A percentile compares a stretch with the other conserved stretches of the same genome.
Evolutionary conservation across 2,113 vertebrate genomes (phyloP).

Genomic region (Tragelaphus imberbis): DNA sequence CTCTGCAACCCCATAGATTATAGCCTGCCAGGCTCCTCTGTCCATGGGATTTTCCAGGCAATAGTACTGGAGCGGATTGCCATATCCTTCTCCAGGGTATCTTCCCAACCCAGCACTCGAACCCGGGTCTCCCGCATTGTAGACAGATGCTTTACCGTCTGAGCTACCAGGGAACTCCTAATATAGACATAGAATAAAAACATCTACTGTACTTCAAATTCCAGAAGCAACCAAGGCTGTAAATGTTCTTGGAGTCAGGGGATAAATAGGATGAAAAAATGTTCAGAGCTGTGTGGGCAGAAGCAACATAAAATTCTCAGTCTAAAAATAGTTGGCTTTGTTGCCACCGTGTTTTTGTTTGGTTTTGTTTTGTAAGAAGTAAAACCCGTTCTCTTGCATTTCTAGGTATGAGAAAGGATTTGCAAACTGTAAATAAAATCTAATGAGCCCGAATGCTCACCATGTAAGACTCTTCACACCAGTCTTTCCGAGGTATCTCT

Average conservation of each 20-base stretch:
- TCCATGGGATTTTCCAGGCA: no score
- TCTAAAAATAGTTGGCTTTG: slow-evolving; percentile 26
- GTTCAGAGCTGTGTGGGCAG: slow-evolving; percentile 56
- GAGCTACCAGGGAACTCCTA: no score
- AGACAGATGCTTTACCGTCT: no score
- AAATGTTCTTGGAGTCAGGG: slow-evolving; percentile 56
- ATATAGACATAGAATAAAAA: background rate
- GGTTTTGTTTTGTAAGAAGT: slow-evolving; percentile 47
- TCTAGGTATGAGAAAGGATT: slow-evolving; percentile 55
- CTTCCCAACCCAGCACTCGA: no score
- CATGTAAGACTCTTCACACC: slow-evolving; percentile 33
- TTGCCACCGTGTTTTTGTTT: slow-evolving; percentile 40
- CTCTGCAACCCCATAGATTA: no score
- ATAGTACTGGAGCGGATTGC: no score
- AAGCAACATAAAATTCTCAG: slow-evolving; percentile 29
- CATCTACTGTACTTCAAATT: background rate
- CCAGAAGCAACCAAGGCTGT: background rate
- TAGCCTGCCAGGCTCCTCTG: no score
- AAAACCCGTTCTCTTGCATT: slow-evolving; percentile 56
- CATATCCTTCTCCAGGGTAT: no score
- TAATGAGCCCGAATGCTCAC: slow-evolving; percentile 56
- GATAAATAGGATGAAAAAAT: slow-evolving; percentile 75
- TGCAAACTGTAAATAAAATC: slow-evolving; percentile 66
- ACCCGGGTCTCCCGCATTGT: no score
- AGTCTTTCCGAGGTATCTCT: slow-evolving; percentile 28